Evolutionary conservation across 2,797 vertebrate genomes (phyloP), one percentile per base, ranked within the genome.

Genomic region (Chaenodraco wilsoni): DNA sequence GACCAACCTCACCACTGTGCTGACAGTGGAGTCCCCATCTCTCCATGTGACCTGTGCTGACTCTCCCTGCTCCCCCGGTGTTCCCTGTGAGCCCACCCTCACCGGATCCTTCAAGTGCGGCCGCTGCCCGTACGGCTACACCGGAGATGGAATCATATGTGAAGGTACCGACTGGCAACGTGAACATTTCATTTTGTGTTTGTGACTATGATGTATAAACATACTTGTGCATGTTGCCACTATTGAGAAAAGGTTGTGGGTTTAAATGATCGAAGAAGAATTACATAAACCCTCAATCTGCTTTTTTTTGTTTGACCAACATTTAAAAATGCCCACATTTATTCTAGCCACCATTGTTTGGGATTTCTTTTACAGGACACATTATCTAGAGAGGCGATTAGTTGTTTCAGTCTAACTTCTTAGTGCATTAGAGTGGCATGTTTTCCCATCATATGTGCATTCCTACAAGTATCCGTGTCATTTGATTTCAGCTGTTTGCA

Each of bases 81-180:
- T 97, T 61, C 68, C 89, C 59, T 97, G 96, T 90, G 89, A 97
- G 72, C 82, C 93, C 67, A 82, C 73, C 10, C 40, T 12, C 1
- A 81, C 88, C 1, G 95, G 94, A 57, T 88, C 81, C 3, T 88
- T 94, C 74, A 93, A 69, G 72, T 97, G 97, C 8, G 94, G 95
- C 16, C 91, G 5, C 79, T 98, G 96, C 78, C 97, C 96, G 0
- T 86, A 82, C 0, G 95, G 96, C 2, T 98, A 96, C 85, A 94
- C 92, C 0, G 94, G 96, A 65, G 92, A 97, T 68, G 96, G 96
- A 80, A 63, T 94, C 66, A 82, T 52, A 9, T 98, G 97, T 87
- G 95, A 89, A 96, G 96, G 96, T 98, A 41, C 17, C 2, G 21
- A 7, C 14, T 37, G 16, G 48, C 17, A 48, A 62, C 33, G 17